Conservation (phyloP, 2,888 invertebrate species). For the Cyclophora albipunctata region DNA sequence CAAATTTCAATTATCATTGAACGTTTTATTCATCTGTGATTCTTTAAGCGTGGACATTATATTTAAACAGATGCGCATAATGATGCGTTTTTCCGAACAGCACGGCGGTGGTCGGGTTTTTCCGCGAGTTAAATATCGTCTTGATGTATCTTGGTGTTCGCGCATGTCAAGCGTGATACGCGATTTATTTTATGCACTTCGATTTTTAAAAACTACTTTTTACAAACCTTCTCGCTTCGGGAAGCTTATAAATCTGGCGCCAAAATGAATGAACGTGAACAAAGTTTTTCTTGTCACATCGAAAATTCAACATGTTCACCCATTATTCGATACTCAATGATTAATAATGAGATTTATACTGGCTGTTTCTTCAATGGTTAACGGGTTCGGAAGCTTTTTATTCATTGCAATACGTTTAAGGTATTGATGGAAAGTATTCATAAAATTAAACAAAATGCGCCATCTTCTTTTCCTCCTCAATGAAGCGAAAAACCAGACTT, state of each 20-base stretch:
- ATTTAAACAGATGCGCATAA: conserved; percentile 67
- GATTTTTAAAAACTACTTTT: conserved; percentile 65
- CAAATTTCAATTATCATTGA: conserved; percentile 72
- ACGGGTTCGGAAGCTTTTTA: conserved; percentile 10
- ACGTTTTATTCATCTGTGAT: conserved; percentile 62
- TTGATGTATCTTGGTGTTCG: conserved; percentile 32
- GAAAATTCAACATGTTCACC: conserved; percentile 34
- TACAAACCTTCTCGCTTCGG: conserved; percentile 54
- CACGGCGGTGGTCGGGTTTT: conserved; percentile 64
- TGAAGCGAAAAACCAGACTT: too few species aligned
- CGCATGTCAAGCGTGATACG: conserved; percentile 32
- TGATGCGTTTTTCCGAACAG: conserved; percentile 59
- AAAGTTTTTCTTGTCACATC: conserved; percentile 47
- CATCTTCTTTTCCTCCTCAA: too few species aligned
- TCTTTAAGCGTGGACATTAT: conserved; percentile 51
- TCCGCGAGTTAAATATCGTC: conserved; percentile 56
- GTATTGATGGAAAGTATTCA: conserved; percentile 2
- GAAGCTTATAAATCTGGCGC: conserved; percentile 67
- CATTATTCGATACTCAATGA: conserved; percentile 28
- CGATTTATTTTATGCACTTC: conserved; percentile 61
- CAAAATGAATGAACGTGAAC: conserved; percentile 63
- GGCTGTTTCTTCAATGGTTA: conserved; percentile 26
- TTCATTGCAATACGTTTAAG: conserved; percentile 3
- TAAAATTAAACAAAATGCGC: too few species aligned
- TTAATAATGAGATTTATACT: conserved; percentile 30